Conservation (phyloP, 2,888 invertebrate species). For the Parapristionchus giblindavisi region DNA sequence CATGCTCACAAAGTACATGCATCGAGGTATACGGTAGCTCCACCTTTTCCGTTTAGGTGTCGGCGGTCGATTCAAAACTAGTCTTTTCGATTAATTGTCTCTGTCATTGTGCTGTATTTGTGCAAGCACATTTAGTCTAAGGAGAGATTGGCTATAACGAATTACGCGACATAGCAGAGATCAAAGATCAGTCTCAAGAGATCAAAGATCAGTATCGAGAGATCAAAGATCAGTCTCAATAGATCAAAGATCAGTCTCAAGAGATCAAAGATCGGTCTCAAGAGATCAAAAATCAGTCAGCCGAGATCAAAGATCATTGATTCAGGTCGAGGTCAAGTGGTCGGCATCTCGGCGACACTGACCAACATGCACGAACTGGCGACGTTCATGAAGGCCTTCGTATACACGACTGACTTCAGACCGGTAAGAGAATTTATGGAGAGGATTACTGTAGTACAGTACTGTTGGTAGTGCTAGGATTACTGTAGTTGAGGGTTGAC, state of each 20-base stretch:
- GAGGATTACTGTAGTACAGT: constrained; percentile 6
- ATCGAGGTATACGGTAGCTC: neutral
- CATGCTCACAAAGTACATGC: constrained; percentile 82
- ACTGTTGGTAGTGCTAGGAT: too few species aligned
- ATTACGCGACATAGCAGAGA: neutral
- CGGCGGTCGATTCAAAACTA: too few species aligned
- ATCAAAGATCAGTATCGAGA: too few species aligned
- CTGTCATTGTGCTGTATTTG: too few species aligned
- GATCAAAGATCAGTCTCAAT: too few species aligned
- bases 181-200: too few species aligned
- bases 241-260: too few species aligned
- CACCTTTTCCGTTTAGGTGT: neutral
- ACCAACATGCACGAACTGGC: constrained; percentile 87
- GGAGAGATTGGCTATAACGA: neutral
- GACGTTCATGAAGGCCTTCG: constrained; percentile 81
- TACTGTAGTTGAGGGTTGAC: neutral
- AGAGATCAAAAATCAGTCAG: neutral
- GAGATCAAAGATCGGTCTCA: too few species aligned
- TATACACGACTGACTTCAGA: constrained; percentile 85
- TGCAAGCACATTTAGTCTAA: too few species aligned
- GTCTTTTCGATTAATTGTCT: too few species aligned
- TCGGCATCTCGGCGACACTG: constrained; percentile 97
- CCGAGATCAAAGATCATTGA: neutral
- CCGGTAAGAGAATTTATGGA: constrained; percentile 74
- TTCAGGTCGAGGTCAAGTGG: constrained; percentile 78